These are phyloP conservation scores for Myxocyprinus asiaticus DNA, from an alignment of 2,113 vertebrate species.

Conservation along the genomic window DNA sequence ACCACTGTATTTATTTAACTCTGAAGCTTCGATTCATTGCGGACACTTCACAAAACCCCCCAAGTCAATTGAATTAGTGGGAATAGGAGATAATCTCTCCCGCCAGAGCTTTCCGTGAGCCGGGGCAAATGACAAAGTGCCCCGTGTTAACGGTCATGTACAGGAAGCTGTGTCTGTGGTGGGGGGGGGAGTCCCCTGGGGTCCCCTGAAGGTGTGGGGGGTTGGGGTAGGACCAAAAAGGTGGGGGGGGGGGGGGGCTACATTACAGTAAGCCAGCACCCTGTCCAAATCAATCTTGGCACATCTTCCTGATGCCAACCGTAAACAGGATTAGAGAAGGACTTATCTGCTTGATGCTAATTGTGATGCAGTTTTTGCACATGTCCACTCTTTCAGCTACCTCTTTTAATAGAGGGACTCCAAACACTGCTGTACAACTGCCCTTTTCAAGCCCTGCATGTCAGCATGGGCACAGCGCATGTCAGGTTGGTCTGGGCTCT, in stretches of 20 bases:
- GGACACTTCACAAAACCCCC: constrained; percentile 63
- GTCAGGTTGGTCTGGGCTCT: constrained; percentile 31
- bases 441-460: constrained; percentile 5
- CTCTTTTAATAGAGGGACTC: constrained; percentile 15
- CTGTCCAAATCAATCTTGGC: constrained; percentile 89
- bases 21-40: constrained; percentile 76
- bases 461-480: constrained; percentile 1
- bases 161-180: constrained; percentile 55
- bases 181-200: constrained; percentile 68
- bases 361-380: constrained; percentile 87
- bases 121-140: constrained; percentile 29
- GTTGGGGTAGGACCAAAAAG: neutral
- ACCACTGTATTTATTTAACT: constrained; percentile 87
- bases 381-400: constrained; percentile 73
- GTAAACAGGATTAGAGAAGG: constrained; percentile 91
- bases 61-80: constrained; percentile 85
- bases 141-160: constrained; percentile 64
- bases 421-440: neutral
- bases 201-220: constrained; percentile 66
- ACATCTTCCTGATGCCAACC: constrained; percentile 88
- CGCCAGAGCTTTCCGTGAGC: constrained; percentile 70
- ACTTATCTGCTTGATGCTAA: constrained; percentile 91
- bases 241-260: constrained; percentile 55
- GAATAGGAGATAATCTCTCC: constrained; percentile 82
- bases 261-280: constrained; percentile 82